Evolutionary conservation across 1,140 invertebrate genomes (phyloP), one percentile per base, ranked within the genome.

Genomic region (Thaumetopoea pityocampa): DNA sequence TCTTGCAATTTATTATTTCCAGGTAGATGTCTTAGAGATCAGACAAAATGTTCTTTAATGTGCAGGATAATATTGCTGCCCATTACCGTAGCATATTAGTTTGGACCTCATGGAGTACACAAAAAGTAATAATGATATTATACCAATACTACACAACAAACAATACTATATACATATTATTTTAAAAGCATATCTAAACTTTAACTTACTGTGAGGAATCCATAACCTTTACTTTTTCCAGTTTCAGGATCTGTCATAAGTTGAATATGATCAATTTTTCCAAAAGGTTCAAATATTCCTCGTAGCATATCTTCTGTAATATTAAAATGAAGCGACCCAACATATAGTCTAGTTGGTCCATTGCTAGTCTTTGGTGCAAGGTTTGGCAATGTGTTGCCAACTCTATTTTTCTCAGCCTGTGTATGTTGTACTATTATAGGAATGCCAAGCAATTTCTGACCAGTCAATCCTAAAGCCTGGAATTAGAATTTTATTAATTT

Each of bases 241-340:
- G 95, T 96, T 85, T 99, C 97, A 15, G 93, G 92, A 84, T 99
- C 97, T 86, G 93, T 96, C 63, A 98, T 97, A 10, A 99, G 84
- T 79, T 98, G 96, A 63, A 99, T 98, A 48, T 94, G 94, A 73
- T 99, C 97, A 72, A 99, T 98, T 89, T 97, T 97, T 35, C 98
- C 98, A 87, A 99, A 99, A 1, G 98, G 98, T 85, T 99, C 98
- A 87, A 99, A 99, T 44, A 99, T 99, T 14, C 96, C 96, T 51
- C 93, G 85, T 10, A 99, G 86, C 98, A 99, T 99, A 41, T 99
- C 98, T 87, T 99, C 98, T 8, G 96, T 99, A 35, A 99, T 99
- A 71, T 99, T 99, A 66, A 98, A 99, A 86, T 99, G 98, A 14
- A 99, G 85, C 15, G 97, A 99, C 5, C 98, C 97, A 37, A 99